Evolutionary conservation across 2,888 invertebrate species (phyloP).

Genomic region (Dysmachus trigonus): DNA sequence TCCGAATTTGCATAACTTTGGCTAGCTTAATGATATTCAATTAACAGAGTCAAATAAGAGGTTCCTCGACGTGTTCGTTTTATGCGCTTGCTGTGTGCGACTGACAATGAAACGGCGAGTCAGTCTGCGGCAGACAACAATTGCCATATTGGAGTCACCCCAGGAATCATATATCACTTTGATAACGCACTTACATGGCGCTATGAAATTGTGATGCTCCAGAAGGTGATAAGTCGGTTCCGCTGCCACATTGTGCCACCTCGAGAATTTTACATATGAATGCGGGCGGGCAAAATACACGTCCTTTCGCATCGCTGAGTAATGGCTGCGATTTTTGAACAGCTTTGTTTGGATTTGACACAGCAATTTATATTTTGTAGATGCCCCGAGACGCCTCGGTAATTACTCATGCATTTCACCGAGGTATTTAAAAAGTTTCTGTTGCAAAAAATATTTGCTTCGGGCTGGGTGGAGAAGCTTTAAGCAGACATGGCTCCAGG

Average conservation of each 20-base stretch:
- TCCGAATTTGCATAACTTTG: slow-evolving; percentile 45
- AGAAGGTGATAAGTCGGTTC: slow-evolving; percentile 46
- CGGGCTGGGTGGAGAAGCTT: not conserved
- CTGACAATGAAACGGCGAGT: slow-evolving; percentile 24
- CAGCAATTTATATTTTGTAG: slow-evolving; percentile 45
- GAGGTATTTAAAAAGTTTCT: slow-evolving; percentile 27
- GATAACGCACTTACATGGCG: slow-evolving; percentile 40
- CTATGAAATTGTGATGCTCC: slow-evolving; percentile 27
- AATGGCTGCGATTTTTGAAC: slow-evolving; percentile 46
- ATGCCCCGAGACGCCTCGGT: slow-evolving; percentile 40
- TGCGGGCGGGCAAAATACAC: slow-evolving; percentile 29
- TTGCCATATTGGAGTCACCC: slow-evolving; percentile 22
- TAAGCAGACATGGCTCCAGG: not conserved
- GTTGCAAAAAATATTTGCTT: not conserved
- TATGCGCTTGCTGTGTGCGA: not conserved
- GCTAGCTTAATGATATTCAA: slow-evolving; percentile 47
- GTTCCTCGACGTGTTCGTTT: not conserved
- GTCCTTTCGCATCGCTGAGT: slow-evolving; percentile 45
- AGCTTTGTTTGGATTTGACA: slow-evolving; percentile 48
- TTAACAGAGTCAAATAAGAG: slow-evolving; percentile 38
- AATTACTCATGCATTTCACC: slow-evolving; percentile 47
- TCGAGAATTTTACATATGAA: slow-evolving; percentile 46
- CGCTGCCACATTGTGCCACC: slow-evolving; percentile 12
- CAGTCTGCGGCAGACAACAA: slow-evolving; percentile 7
- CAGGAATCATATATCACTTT: slow-evolving; percentile 46